Evolutionary conservation across 2,888 invertebrate genomes (phyloP).

Genomic region (Eurytoma adleriae): DNA sequence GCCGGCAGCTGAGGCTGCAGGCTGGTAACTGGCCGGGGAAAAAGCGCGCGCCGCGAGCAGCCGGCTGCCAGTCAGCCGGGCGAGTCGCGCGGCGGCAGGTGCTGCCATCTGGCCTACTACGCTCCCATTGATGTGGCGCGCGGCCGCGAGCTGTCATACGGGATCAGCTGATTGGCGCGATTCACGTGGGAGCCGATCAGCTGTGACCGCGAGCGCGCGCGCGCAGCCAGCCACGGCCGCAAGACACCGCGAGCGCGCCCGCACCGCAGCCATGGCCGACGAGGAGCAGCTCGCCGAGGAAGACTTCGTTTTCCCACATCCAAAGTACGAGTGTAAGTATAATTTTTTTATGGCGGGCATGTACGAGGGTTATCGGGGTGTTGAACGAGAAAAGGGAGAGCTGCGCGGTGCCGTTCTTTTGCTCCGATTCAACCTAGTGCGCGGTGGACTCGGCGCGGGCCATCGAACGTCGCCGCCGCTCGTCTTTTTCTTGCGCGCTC

Average conservation of each 20-base stretch:
- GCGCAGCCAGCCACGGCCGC: background rate
- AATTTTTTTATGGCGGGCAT: background rate
- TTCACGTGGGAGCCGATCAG: conserved; percentile 71
- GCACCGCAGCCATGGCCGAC: conserved; percentile 59
- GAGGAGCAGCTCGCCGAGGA: conserved; percentile 78
- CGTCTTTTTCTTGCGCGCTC: background rate
- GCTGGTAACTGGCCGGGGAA: conserved; percentile 52
- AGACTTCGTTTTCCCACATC: conserved; percentile 81
- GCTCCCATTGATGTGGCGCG: conserved; percentile 60
- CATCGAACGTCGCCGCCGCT: background rate
- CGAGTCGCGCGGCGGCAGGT: conserved; percentile 47
- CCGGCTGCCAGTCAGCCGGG: conserved; percentile 21
- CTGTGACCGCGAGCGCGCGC: conserved; percentile 62
- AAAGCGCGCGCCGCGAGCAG: conserved; percentile 48
- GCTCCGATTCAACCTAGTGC: background rate
- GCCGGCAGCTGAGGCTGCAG: conserved; percentile 21
- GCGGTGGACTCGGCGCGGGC: no score
- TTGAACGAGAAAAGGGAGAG: background rate
- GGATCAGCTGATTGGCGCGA: conserved; percentile 72
- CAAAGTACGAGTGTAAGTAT: conserved; percentile 90
- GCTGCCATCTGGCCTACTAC: conserved; percentile 61
- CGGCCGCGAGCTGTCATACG: conserved; percentile 62
- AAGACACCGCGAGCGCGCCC: background rate
- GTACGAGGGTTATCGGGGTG: background rate
- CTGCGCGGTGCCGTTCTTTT: background rate